Percentiles rank a stretch among this genome's conserved stretches.
phyloP scores from a whole-genome alignment of 2,888 invertebrate species.

The Anodontia alba region DNA sequence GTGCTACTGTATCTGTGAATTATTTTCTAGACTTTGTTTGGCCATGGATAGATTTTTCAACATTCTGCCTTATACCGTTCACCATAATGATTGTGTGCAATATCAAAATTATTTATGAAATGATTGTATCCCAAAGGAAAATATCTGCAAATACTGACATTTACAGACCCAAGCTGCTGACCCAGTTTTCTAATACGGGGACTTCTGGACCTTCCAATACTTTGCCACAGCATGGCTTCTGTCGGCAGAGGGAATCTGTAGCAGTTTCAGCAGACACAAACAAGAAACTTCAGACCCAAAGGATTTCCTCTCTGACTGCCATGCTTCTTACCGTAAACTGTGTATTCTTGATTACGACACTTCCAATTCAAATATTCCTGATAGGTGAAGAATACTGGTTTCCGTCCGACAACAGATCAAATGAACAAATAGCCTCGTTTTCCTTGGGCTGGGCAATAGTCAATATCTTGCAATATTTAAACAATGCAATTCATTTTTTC shows the following conservation, averaged over 20 bases:
- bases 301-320: slow-evolving; percentile 64
- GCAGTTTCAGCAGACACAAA: background rate
- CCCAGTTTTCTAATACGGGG: background rate
- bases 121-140: slow-evolving; percentile 55
- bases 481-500: slow-evolving; percentile 76
- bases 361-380: slow-evolving; percentile 74
- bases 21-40: slow-evolving; percentile 59
- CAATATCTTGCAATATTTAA: slow-evolving; percentile 76
- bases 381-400: slow-evolving; percentile 71
- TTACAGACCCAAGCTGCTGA: background rate
- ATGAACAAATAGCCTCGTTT: slow-evolving; percentile 58
- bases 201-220: background rate
- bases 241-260: background rate
- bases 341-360: slow-evolving; percentile 71
- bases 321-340: slow-evolving; percentile 73
- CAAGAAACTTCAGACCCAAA: slow-evolving; percentile 13
- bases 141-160: slow-evolving; percentile 41
- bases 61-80: slow-evolving; percentile 73
- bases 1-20: slow-evolving; percentile 1
- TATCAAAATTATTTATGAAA: slow-evolving; percentile 69
- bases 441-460: slow-evolving; percentile 72
- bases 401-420: slow-evolving; percentile 26
- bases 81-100: slow-evolving; percentile 72
- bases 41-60: slow-evolving; percentile 77
- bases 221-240: background rate